phyloP scores from a whole-genome alignment of 2,797 vertebrate genomes.

The Dicrostonyx torquatus region DNA sequence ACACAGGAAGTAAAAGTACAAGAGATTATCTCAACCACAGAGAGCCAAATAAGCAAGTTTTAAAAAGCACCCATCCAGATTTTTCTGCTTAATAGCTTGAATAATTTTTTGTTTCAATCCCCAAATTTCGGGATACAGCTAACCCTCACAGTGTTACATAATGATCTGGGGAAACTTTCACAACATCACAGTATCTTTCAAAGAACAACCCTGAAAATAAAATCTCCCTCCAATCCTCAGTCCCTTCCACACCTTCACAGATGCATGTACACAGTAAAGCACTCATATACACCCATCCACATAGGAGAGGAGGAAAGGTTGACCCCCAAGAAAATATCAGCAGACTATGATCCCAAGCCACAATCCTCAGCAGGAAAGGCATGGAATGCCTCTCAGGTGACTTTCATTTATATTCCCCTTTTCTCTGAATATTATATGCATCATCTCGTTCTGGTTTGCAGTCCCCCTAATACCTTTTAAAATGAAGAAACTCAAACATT shows the following conservation, averaged over 20 bases:
- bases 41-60: background rate
- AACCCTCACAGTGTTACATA: background rate
- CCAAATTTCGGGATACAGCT: background rate
- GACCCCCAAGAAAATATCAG: background rate
- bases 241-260: background rate
- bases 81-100: background rate
- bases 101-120: background rate
- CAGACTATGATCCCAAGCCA: background rate
- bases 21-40: background rate
- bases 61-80: background rate
- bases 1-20: background rate
- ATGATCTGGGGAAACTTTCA: background rate
- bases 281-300: background rate
- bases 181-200: background rate
- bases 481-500: slow-evolving; percentile 42
- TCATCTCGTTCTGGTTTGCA: slow-evolving; percentile 44
- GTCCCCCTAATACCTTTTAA: slow-evolving; percentile 23
- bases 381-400: background rate
- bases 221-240: slow-evolving; percentile 1
- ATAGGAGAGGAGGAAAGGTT: background rate
- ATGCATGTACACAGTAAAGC: background rate
- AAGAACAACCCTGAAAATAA: slow-evolving; percentile 36
- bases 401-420: slow-evolving; percentile 46
- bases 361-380: background rate
- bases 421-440: slow-evolving; percentile 2